Conservation (phyloP, 2,888 invertebrate species). For the Watsonalla cultraria region DNA sequence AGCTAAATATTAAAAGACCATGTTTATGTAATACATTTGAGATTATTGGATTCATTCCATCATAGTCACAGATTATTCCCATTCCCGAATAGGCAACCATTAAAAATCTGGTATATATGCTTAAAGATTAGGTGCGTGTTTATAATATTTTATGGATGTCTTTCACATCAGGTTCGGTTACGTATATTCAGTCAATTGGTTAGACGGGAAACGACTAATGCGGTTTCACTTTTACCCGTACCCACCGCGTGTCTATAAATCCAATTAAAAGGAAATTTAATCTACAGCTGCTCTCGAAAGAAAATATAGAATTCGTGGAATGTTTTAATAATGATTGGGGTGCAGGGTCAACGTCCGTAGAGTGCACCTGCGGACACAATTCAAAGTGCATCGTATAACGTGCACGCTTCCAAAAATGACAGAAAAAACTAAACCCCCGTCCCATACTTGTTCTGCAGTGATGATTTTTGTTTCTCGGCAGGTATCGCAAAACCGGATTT, state of each 20-base stretch:
- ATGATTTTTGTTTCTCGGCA: constrained; percentile 20
- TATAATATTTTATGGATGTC: not conserved
- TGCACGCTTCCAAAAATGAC: constrained; percentile 55
- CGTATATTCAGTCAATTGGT: constrained; percentile 37
- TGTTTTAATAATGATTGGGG: constrained; percentile 39
- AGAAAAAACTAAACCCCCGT: constrained; percentile 36
- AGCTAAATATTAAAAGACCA: not conserved
- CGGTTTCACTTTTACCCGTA: constrained; percentile 64
- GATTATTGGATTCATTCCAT: not conserved
- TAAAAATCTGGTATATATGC: too few relatives aligned
- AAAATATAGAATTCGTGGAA: constrained; percentile 11
- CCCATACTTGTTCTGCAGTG: constrained; percentile 41
- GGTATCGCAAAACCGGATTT: constrained; percentile 4
- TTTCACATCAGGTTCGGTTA: constrained; percentile 27
- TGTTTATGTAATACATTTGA: not conserved
- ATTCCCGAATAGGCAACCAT: not conserved
- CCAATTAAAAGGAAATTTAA: constrained; percentile 32
- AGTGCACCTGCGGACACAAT: constrained; percentile 60
- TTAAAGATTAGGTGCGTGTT: too few relatives aligned
- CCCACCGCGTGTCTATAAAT: constrained; percentile 35
- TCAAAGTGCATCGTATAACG: constrained; percentile 39
- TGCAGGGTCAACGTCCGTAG: constrained; percentile 57
- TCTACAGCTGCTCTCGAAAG: not conserved
- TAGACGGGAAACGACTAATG: constrained; percentile 44
- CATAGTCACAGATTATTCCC: not conserved